Base-by-base conservation (phyloP, 2,797 vertebrate species). In the Taenioides sp. region DNA sequence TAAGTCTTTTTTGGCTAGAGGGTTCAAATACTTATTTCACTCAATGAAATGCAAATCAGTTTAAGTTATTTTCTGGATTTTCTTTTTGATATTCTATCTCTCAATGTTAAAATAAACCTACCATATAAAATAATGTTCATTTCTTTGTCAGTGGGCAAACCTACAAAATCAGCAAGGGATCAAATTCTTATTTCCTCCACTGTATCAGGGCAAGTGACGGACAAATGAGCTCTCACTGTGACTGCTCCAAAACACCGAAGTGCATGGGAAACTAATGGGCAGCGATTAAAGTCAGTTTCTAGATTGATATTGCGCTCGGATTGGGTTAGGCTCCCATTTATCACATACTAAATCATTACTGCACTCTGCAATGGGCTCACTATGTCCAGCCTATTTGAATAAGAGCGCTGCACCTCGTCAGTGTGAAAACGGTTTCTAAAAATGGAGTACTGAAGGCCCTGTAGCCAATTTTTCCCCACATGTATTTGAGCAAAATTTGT, bases 271-370 rank as follows among this genome's bases (percentile, higher is more conserved):
- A 89, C 75, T 85, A 88, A 87, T 84, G 86, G 78, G 81, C 84
- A 78, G 81, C 84, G 87, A 91, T 91, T 91, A 89, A 88, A 90
- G 87, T 88, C 86, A 86, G 70, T 79, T 89, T 80, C 86, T 47
- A 86, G 79, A 84, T 88, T 91, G 84, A 91, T 90, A 89, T 91
- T 88, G 77, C 89, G 83, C 90, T 86, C 73, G 73, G 84, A 85
- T 89, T 83, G 79, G 81, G 76, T 80, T 76, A 80, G 20, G 65
- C 67, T 79, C 62, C 84, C 87, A 90, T 91, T 87, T 87, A 89
- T 90, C 87, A 65, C 11, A 23, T 43, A 12, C 37, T 6, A 62
- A 37, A 43, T 63, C 61, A 63, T 63, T 43, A 43, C 34, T 63
- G 61, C 12, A 17, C 61, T 63, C 61, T 63, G 61, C 37, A 58